phyloP scores from a whole-genome alignment of 2,888 invertebrate species.

The Hipparchia sbordonii region DNA sequence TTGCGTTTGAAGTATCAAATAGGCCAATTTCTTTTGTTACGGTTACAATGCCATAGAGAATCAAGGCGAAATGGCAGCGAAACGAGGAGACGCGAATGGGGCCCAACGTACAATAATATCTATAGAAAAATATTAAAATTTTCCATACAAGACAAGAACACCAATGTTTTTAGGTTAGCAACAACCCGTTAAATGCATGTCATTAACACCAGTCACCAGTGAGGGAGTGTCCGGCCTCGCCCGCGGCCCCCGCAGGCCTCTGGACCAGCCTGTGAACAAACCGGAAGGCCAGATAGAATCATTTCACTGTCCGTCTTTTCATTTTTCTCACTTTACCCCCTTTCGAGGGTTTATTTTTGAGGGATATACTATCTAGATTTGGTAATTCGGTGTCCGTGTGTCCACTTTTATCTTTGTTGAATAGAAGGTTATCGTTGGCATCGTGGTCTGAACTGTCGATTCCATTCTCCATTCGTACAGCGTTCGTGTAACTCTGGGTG shows the following conservation, averaged over 20 bases:
- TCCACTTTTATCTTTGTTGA: conserved; percentile 34
- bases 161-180: conserved; percentile 36
- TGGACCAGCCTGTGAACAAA: conserved; percentile 68
- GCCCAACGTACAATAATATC: conserved; percentile 43
- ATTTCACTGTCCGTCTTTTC: conserved; percentile 73
- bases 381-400: conserved; percentile 60
- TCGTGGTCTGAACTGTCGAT: conserved; percentile 70
- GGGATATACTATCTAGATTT: conserved; percentile 67
- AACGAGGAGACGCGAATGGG: conserved; percentile 28
- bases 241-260: conserved; percentile 42
- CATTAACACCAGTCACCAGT: conserved; percentile 64
- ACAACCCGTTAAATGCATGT: conserved; percentile 61
- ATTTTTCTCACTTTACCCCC: conserved; percentile 66
- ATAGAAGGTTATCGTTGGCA: conserved; percentile 64
- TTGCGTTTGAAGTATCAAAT: not conserved
- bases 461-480: conserved; percentile 66
- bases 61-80: not conserved
- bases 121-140: conserved; percentile 60
- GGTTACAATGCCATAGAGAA: not conserved
- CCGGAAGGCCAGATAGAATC: conserved; percentile 74
- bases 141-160: conserved; percentile 38
- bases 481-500: conserved; percentile 51
- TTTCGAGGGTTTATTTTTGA: conserved; percentile 61
- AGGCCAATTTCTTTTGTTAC: not conserved
- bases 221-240: conserved; percentile 60